Evolutionary conservation across 2,797 vertebrate species (phyloP), one percentile per base, ranked within the genome.

Genomic region (Menidia menidia): DNA sequence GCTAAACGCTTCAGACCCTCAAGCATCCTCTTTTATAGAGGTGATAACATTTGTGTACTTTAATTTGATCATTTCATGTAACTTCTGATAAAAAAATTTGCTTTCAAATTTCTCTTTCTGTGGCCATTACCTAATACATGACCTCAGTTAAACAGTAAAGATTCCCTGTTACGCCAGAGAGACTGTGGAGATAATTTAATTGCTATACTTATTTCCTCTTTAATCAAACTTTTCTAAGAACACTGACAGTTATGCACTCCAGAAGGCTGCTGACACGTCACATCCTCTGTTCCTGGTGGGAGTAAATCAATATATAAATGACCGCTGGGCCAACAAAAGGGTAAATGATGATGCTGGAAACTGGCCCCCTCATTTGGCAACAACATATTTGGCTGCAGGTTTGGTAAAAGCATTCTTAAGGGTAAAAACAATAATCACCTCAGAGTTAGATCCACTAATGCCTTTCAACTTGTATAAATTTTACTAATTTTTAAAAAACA

Each of bases 331-430:
- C 59, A 64, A 18, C 52, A 48, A 76, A 64, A 70, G 60, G 57
- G 57, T 10, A 66, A 68, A 77, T 43, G 4, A 69, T 60, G 68
- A 75, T 35, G 25, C 50, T 39, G 32, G 39, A 77, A 69, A 53
- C 43, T 42, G 55, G 33, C 71, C 5, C 5, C 10, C 0, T 59
- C 60, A 77, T 56, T 48, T 25, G 54, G n/a, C 6, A 67, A 54
- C 25, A 64, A 59, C 6, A 51, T 5, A 25, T 60, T 25, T 33
- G 12, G 5, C 50, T 10, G 45, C 58, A 42, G 48, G 19, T 50
- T 25, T 12, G 18, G 47, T 44, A 39, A 52, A 68, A 67, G 43
- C 15, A 53, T 15, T 1, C 1, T 47, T 7, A 48, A 51, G 4
- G 48, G 14, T 61, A 67, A 50, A n/a, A 18, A 39, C 39, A 69